Evolutionary conservation across 2,888 invertebrate species (phyloP).

Genomic region (Helobdella robusta): DNA sequence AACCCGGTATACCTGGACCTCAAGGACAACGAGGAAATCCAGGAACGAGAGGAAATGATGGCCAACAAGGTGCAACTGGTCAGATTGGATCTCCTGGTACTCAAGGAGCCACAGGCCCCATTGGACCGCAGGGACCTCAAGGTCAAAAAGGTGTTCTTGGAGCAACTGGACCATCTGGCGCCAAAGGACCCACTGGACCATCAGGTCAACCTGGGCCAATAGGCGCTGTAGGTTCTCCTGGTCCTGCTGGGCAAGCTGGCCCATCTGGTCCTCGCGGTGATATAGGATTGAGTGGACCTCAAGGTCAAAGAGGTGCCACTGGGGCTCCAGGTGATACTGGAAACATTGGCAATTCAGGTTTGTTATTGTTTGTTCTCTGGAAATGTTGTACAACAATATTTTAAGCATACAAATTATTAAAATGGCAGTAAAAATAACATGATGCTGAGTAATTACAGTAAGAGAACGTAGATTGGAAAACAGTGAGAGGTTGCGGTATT

Average conservation of each 20-base stretch:
- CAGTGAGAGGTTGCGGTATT: too few species aligned
- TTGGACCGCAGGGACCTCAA: slow-evolving; percentile 9
- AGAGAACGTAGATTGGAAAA: too few species aligned
- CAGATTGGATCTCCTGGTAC: slow-evolving; percentile 1
- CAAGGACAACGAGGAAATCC: slow-evolving; percentile 15
- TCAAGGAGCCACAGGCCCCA: slow-evolving; percentile 11
- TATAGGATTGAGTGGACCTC: slow-evolving; percentile 23
- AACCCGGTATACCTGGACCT: slow-evolving; percentile 18
- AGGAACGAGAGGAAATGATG: slow-evolving; percentile 12
- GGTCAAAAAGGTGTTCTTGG: slow-evolving; percentile 29
- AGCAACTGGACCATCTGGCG: slow-evolving; percentile 26
- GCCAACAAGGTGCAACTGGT: slow-evolving; percentile 10
- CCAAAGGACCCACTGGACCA: slow-evolving; percentile 23
- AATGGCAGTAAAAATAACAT: too few species aligned
- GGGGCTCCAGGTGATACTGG: slow-evolving; percentile 19
- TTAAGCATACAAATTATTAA: slow-evolving; percentile 1
- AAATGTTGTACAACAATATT: background rate
- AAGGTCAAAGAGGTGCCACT: slow-evolving; percentile 15
- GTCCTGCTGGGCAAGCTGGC: slow-evolving; percentile 25
- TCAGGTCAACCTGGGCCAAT: slow-evolving; percentile 30
- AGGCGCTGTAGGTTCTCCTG: slow-evolving; percentile 24
- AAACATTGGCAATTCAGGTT: background rate
- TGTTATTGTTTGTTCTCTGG: background rate
- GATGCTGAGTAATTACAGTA: too few species aligned
- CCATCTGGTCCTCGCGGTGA: slow-evolving; percentile 15